Evolutionary conservation across 2,113 vertebrate species (phyloP), one percentile per base, ranked within the genome.

Genomic region (Sander vitreus): DNA sequence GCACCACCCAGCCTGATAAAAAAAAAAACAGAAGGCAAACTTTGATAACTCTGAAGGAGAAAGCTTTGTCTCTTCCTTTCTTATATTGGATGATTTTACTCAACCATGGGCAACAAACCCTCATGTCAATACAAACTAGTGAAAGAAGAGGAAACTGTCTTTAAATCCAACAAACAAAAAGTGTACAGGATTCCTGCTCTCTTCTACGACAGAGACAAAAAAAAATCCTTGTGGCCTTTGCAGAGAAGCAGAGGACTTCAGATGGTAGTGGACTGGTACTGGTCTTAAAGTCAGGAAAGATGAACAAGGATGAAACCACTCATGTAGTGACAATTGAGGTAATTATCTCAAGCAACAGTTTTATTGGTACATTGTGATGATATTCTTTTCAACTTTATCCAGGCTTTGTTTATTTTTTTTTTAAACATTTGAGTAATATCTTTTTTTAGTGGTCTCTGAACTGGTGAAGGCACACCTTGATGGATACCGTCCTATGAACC

Each of bases 141-240:
- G 3, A 2, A 16, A 6, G 21, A n/a, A 19, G 1, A 33, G 8
- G 4, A 14, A 55, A 68, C 53, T 3, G 11, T 76, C 33, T 65
- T 76, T 27, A 4, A 16, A 11, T 51, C 45, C 4, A 5, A n/a
- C 1, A 9, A 25, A 3, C 7, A 18, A 16, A 13, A 51, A 11
- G 60, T 63, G 33, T 63, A 63, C 60, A 73, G 71, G 71, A 73
- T 73, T 47, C 71, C 71, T 23, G 27, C 73, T 39, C 73, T 75
- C 19, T 43, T 64, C 47, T 64, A 64, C 2, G 1, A 53, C 30
- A 19, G 25, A 53, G 30, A 64, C 1, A 2, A 18, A n/a, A n/a
- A n/a, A n/a, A n/a, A 7, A 25, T 7, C n/a, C 27, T 75, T 0
- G 4, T 73, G 48, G 59, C 59, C 2, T 75, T 75, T 63, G 47